phyloP scores from a whole-genome alignment of 1,140 invertebrate species.

The Solenopsis invicta region DNA sequence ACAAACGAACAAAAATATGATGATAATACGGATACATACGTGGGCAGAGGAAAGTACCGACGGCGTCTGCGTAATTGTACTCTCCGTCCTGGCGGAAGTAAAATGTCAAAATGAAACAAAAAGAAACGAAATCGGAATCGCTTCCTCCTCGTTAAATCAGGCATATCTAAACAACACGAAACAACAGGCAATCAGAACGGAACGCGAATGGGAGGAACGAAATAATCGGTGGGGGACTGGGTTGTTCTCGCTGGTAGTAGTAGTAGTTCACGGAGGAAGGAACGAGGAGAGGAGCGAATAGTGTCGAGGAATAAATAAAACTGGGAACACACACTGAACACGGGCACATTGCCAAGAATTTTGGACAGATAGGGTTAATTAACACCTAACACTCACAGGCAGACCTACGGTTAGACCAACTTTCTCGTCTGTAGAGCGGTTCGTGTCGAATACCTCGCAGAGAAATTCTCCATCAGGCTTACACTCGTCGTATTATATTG shows the following conservation, averaged over 20 bases:
- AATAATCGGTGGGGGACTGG: slow-evolving; percentile 36
- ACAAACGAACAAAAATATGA: slow-evolving; percentile 46
- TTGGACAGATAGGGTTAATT: slow-evolving; percentile 83
- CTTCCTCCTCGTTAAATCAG: slow-evolving; percentile 71
- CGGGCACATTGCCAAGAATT: slow-evolving; percentile 83
- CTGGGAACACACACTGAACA: slow-evolving; percentile 81
- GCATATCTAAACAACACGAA: slow-evolving; percentile 71
- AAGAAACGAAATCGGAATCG: slow-evolving; percentile 30
- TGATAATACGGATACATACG: slow-evolving; percentile 35
- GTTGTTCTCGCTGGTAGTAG: background rate
- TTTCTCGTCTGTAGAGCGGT: slow-evolving; percentile 80
- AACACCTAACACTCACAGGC: slow-evolving; percentile 86
- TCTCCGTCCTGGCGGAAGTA: slow-evolving; percentile 57
- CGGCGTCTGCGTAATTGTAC: slow-evolving; percentile 23
- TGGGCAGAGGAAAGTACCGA: slow-evolving; percentile 29
- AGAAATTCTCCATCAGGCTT: background rate
- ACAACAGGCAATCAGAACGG: slow-evolving; percentile 69
- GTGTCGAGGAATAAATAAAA: slow-evolving; percentile 60
- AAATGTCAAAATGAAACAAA: slow-evolving; percentile 48
- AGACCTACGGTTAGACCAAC: slow-evolving; percentile 85
- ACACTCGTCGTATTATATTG: background rate
- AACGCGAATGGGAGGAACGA: slow-evolving; percentile 54
- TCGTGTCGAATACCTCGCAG: slow-evolving; percentile 80
- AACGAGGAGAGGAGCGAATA: slow-evolving; percentile 34
- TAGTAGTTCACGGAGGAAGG: background rate